Base-by-base conservation (phyloP, 2,888 invertebrate genomes). In the Brachylomia viminalis region DNA sequence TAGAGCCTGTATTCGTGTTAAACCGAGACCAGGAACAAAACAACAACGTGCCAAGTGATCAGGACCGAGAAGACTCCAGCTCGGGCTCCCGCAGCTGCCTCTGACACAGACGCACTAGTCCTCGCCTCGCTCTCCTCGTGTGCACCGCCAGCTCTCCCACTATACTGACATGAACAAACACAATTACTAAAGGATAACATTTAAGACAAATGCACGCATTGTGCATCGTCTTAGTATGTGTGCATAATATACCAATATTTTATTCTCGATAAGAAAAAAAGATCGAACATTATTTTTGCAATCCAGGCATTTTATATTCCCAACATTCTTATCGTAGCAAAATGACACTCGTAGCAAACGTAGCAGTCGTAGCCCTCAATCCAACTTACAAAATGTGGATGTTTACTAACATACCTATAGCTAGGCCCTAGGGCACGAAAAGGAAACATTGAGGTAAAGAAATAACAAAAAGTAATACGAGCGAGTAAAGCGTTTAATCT, bases 1-100 rank as follows among this genome's bases (percentile, higher is more conserved):
- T 95, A 17, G 95, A 95, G 80, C 95, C 96, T 30, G 93, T 93
- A 11, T 94, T 95, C 80, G 92, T 94, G 65, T 84, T 95, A 85
- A 93, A 90, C 79, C 90, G 92, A 59, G 93, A 94, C 71, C 90
- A 93, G 79, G 94, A 95, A 83, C 94, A 94, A 75, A 95, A 95
- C 84, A 95, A 95, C 78, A 95, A 95, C 82, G 88, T 91, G 82
- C 88, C 91, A 82, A 90, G 86, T 82, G 92, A 92, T 75, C 88
- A 86, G 69, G 92, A 94, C 56, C 88, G 84, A 47, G 91, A 93
- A 67, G 89, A 90, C 45, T 75, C 80, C 15, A 83, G 82, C 76
- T 85, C 89, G 52, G 83, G 77, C 54, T 84, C 89, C 47, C 87
- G 80, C 33, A 90, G 87, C 61, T 90, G 89, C 77, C 91, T 92